These are phyloP conservation scores for Pipistrellus nathusii DNA, from an alignment of 2,797 vertebrate species.

Conservation along the genomic window DNA sequence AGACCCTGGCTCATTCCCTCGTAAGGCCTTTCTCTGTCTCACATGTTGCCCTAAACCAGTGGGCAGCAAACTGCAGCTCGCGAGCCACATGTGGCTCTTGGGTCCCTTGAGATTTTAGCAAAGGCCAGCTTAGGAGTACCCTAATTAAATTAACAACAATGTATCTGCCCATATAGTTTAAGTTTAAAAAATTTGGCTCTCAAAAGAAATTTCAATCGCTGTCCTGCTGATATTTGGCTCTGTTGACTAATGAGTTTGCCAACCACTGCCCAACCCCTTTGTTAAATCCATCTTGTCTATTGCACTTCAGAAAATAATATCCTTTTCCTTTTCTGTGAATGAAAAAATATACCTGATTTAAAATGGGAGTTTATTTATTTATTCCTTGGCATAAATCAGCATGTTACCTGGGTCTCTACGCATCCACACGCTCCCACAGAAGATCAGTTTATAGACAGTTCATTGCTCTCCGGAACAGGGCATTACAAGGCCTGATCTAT, in stretches of 20 bases:
- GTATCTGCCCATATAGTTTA: too few relatives aligned
- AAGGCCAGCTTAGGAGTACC: too few relatives aligned
- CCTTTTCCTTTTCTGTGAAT: neutral
- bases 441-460: neutral
- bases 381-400: neutral
- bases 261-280: too few relatives aligned
- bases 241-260: too few relatives aligned
- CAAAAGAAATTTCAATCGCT: too few relatives aligned
- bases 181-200: too few relatives aligned
- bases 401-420: neutral
- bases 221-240: too few relatives aligned
- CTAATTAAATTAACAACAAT: too few relatives aligned
- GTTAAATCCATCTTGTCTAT: neutral
- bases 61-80: too few relatives aligned
- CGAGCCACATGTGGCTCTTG: too few relatives aligned
- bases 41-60: neutral
- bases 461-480: neutral
- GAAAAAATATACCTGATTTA: neutral
- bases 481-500: neutral
- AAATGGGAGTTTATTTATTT: neutral
- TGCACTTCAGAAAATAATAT: neutral
- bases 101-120: too few relatives aligned
- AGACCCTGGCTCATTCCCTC: neutral
- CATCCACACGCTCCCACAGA: neutral
- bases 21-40: neutral